Evolutionary conservation across 1,140 invertebrate species (phyloP).

Genomic region (Heliconius eleuchia): DNA sequence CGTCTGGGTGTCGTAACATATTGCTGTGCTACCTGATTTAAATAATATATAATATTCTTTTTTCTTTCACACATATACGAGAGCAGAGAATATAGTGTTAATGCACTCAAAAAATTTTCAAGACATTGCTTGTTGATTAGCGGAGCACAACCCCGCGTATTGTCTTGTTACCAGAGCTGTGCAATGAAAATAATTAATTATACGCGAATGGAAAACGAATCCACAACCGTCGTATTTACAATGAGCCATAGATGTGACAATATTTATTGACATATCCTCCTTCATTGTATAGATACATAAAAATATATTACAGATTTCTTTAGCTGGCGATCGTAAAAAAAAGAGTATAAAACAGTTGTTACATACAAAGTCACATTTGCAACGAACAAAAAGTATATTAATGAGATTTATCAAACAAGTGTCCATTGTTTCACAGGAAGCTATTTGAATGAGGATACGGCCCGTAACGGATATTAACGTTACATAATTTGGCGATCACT

Average conservation of each 20-base stretch:
- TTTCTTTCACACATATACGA: neutral
- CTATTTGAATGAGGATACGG: conserved; percentile 58
- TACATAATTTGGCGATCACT: conserved; percentile 54
- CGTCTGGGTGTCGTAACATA: neutral
- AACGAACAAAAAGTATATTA: conserved; percentile 33
- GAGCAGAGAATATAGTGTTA: too few relatives aligned
- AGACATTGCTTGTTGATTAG: too few relatives aligned
- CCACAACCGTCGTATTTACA: too few relatives aligned
- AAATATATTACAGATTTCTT: neutral
- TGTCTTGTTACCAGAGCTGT: too few relatives aligned
- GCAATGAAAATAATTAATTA: too few relatives aligned
- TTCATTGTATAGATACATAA: neutral
- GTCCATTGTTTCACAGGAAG: conserved; percentile 54
- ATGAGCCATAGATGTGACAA: too few relatives aligned
- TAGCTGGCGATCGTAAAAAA: neutral
- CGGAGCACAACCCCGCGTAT: too few relatives aligned
- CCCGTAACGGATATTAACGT: conserved; percentile 49
- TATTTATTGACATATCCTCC: neutral
- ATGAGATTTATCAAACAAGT: conserved; percentile 48
- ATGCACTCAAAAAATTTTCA: too few relatives aligned
- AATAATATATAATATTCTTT: neutral
- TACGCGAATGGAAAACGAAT: too few relatives aligned
- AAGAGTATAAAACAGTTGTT: neutral
- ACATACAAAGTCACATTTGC: conserved; percentile 15
- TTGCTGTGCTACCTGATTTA: neutral